Evolutionary conservation across 2,888 invertebrate genomes (phyloP).

Genomic region (Acleris sparsana): DNA sequence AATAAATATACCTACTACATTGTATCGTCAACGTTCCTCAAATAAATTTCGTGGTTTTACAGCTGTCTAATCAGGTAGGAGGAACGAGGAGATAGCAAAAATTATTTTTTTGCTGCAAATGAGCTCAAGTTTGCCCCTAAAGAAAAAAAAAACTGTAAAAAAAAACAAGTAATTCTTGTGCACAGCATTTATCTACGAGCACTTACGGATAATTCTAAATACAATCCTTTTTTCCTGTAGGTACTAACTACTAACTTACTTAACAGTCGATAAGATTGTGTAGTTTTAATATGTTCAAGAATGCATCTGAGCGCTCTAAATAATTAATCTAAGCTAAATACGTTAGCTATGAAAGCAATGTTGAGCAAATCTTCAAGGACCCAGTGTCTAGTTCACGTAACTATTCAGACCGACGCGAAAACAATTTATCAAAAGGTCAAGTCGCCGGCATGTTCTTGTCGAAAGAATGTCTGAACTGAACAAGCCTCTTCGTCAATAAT

Average conservation of each 20-base stretch:
- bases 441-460: neutral
- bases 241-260: no score
- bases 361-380: slow-evolving; percentile 4
- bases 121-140: no score
- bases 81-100: no score
- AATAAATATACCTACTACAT: no score
- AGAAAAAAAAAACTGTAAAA: no score
- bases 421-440: slow-evolving; percentile 27
- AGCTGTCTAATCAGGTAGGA: no score
- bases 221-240: neutral
- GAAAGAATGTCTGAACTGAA: slow-evolving; percentile 19
- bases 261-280: neutral
- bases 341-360: slow-evolving; percentile 4
- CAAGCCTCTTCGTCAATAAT: slow-evolving; percentile 24
- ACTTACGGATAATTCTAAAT: neutral
- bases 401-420: slow-evolving; percentile 15
- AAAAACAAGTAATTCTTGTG: no score
- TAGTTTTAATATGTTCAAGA: no score
- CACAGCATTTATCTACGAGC: no score
- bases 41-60: no score
- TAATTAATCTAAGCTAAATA: slow-evolving; percentile 7
- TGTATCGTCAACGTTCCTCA: no score
- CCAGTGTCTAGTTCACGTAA: slow-evolving; percentile 8
- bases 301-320: neutral
- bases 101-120: no score